These are phyloP conservation scores for Malurus leucopterus DNA, from an alignment of 2,797 vertebrate species.

Conservation along the genomic window DNA sequence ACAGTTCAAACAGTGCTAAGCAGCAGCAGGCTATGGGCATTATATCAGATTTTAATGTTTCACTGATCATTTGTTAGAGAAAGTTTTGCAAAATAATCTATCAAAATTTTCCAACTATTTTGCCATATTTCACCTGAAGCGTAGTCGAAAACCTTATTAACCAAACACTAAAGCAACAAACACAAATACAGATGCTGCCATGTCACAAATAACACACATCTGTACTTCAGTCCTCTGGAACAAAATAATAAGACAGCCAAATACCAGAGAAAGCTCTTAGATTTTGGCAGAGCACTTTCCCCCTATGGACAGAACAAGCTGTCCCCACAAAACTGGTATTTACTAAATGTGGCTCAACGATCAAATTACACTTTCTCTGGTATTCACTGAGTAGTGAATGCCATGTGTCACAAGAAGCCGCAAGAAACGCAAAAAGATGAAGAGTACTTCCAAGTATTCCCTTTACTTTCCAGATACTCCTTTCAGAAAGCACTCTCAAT, in stretches of 20 bases:
- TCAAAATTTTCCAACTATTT: not conserved
- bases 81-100: not conserved
- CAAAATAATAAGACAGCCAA: slow-evolving; percentile 9
- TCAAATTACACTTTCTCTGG: slow-evolving; percentile 67
- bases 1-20: slow-evolving; percentile 3
- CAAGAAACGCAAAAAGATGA: slow-evolving; percentile 47
- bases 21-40: not conserved
- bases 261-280: slow-evolving; percentile 19
- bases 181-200: not conserved
- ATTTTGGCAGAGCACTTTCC: slow-evolving; percentile 46
- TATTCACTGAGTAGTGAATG: slow-evolving; percentile 39
- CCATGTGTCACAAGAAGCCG: slow-evolving; percentile 57
- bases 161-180: not conserved
- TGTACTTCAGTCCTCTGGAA: not conserved
- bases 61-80: not conserved
- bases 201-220: not conserved
- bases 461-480: not conserved
- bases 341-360: slow-evolving; percentile 60
- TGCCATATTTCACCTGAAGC: not conserved
- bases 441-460: slow-evolving; percentile 22
- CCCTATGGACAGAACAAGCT: slow-evolving; percentile 62
- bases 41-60: not conserved
- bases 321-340: slow-evolving; percentile 68
- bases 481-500: slow-evolving; percentile 6
- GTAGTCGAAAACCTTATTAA: not conserved